These are phyloP conservation scores for Salarias fasciatus DNA, from an alignment of 2,797 vertebrate species.

Conservation along the genomic window DNA sequence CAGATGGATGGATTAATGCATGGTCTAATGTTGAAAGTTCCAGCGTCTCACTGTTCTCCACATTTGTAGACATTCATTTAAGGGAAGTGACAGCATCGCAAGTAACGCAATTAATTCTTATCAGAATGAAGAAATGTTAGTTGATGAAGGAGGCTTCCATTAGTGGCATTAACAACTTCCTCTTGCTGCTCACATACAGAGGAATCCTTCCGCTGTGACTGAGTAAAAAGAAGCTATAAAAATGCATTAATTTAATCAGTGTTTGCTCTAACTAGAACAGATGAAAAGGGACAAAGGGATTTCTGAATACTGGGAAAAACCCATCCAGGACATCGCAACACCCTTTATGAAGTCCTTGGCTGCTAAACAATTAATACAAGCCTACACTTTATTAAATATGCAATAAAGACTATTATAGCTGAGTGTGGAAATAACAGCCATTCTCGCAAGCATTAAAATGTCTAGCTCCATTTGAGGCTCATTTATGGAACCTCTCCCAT, in stretches of 20 bases:
- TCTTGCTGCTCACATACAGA: conserved; percentile 26
- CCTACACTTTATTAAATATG: conserved; percentile 81
- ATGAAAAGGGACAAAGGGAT: conserved; percentile 60
- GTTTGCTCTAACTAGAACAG: conserved; percentile 40
- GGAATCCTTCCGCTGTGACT: conserved; percentile 8
- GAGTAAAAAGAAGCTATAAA: conserved; percentile 39
- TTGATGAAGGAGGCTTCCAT: conserved; percentile 16
- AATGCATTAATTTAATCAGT: conserved; percentile 51
- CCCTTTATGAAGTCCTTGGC: conserved; percentile 76
- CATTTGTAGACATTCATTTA: no score
- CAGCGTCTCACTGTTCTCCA: no score
- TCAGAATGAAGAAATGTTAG: conserved; percentile 3
- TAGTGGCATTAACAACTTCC: conserved; percentile 28
- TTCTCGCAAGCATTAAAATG: conserved; percentile 78
- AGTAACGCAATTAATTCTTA: background rate
- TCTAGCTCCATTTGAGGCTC: conserved; percentile 80
- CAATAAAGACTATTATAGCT: conserved; percentile 75
- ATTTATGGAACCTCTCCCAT: conserved; percentile 81
- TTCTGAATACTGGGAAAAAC: conserved; percentile 50
- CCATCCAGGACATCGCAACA: conserved; percentile 60
- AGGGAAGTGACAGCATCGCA: no score
- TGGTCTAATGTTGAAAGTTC: no score
- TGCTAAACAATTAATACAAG: conserved; percentile 82
- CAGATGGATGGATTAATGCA: no score
- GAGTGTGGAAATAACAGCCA: conserved; percentile 79